phyloP scores from a whole-genome alignment of 2,888 invertebrate species.

The Acrocyrtus sp. region DNA sequence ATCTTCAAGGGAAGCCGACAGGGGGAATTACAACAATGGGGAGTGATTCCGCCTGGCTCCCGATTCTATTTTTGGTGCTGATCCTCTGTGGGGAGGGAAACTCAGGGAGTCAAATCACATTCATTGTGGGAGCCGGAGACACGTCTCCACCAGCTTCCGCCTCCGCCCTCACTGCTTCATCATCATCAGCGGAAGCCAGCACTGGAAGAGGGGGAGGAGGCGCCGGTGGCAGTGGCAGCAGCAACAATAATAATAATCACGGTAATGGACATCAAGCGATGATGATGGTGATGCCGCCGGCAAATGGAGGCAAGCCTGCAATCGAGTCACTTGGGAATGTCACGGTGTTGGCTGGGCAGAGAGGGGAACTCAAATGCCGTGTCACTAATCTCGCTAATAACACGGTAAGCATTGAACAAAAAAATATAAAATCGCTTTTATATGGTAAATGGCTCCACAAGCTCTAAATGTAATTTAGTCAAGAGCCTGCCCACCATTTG shows the following conservation, averaged over 20 bases:
- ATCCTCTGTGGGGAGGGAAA: conserved; percentile 56
- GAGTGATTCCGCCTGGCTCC: conserved; percentile 6
- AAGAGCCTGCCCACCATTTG: neutral
- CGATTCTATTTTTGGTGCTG: conserved; percentile 39
- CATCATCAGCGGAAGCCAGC: conserved; percentile 17
- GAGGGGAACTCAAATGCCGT: conserved; percentile 62
- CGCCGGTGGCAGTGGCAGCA: conserved; percentile 7
- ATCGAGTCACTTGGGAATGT: conserved; percentile 59
- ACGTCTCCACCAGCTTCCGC: conserved; percentile 39
- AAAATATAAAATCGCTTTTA: too few relatives aligned
- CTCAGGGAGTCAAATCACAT: conserved; percentile 59
- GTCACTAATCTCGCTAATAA: conserved; percentile 62
- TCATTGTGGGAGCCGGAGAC: conserved; percentile 28
- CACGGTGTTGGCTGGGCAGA: conserved; percentile 62
- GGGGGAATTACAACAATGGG: too few relatives aligned
- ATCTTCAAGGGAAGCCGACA: neutral
- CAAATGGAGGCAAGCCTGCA: conserved; percentile 34
- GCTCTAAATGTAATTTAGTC: neutral
- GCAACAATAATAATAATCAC: conserved; percentile 21
- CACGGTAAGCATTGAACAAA: conserved; percentile 58
- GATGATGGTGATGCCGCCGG: conserved; percentile 41
- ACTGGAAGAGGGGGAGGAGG: neutral
- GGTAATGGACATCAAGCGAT: conserved; percentile 39
- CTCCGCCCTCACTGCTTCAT: conserved; percentile 38
- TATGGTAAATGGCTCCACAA: too few relatives aligned